A percentile compares a stretch with the other conserved stretches of the same genome.
phyloP scores from a whole-genome alignment of 2,888 invertebrate species.

The Alsophila aescularia region DNA sequence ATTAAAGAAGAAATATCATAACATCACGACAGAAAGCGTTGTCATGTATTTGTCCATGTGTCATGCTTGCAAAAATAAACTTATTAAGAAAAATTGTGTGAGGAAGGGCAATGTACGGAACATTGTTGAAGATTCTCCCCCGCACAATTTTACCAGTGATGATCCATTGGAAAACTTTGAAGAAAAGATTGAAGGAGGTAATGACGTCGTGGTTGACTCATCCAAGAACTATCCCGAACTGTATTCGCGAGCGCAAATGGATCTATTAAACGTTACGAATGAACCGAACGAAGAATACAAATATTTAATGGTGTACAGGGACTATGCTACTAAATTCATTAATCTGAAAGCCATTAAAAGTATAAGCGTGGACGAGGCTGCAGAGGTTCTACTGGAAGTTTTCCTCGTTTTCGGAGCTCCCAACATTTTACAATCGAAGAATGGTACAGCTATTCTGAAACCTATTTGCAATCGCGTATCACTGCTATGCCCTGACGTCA shows the following conservation, averaged over 20 bases:
- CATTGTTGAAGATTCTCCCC: conserved; percentile 19
- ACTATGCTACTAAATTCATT: conserved; percentile 54
- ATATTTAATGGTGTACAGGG: conserved; percentile 60
- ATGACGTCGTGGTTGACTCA: neutral
- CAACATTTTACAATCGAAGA: conserved; percentile 64
- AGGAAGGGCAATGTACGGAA: conserved; percentile 15
- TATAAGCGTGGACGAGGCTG: conserved; percentile 51
- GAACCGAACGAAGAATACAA: conserved; percentile 54
- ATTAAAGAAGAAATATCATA: conserved; percentile 57
- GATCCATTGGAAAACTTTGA: conserved; percentile 21
- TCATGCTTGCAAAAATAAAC: conserved; percentile 50
- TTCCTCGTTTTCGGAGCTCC: conserved; percentile 63
- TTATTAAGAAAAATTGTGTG: conserved; percentile 21
- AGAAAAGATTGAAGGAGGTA: no score
- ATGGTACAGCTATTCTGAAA: conserved; percentile 52
- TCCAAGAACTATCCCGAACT: conserved; percentile 50
- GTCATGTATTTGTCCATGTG: conserved; percentile 57
- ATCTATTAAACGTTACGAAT: conserved; percentile 55
- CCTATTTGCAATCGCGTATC: conserved; percentile 56
- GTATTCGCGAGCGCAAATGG: conserved; percentile 60
- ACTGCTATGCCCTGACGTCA: conserved; percentile 48
- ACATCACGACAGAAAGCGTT: conserved; percentile 58
- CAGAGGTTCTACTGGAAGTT: conserved; percentile 55
- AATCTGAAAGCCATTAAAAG: conserved; percentile 58
- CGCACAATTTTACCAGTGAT: conserved; percentile 12